Conservation (phyloP, 2,797 vertebrate species). For the Intellagama lesueurii region DNA sequence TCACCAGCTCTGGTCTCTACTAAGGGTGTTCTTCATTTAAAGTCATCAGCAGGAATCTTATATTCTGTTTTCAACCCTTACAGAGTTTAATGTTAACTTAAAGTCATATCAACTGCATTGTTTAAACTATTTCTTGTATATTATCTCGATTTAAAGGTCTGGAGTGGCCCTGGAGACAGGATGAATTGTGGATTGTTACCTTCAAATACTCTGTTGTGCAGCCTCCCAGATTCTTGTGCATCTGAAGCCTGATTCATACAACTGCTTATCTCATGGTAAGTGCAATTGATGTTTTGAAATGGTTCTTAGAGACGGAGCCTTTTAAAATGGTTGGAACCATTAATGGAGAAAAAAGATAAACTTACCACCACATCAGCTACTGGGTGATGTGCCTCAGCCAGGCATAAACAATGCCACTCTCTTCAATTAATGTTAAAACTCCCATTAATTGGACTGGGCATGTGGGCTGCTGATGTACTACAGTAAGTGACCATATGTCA, state of each 20-base stretch:
- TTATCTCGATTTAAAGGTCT: background rate
- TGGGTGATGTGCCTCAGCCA: background rate
- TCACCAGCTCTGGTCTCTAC: no score
- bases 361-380: background rate
- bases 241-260: background rate
- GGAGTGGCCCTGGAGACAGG: background rate
- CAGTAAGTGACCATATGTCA: background rate
- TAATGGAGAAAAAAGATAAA: conserved; percentile 7
- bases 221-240: background rate
- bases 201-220: background rate
- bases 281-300: conserved; percentile 23
- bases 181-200: background rate
- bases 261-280: conserved; percentile 2
- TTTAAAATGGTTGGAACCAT: background rate
- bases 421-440: background rate
- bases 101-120: background rate
- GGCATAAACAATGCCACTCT: background rate
- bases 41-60: background rate
- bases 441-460: background rate
- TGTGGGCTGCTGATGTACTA: background rate
- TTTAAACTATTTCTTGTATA: background rate
- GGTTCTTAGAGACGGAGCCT: conserved; percentile 12
- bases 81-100: background rate
- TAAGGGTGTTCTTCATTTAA: background rate
- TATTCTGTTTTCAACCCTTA: background rate